A percentile compares a stretch with the other conserved stretches of the same genome.
These are phyloP conservation scores for Elgaria multicarinata DNA, from an alignment of 2,113 vertebrate genomes.

Conservation along the genomic window DNA sequence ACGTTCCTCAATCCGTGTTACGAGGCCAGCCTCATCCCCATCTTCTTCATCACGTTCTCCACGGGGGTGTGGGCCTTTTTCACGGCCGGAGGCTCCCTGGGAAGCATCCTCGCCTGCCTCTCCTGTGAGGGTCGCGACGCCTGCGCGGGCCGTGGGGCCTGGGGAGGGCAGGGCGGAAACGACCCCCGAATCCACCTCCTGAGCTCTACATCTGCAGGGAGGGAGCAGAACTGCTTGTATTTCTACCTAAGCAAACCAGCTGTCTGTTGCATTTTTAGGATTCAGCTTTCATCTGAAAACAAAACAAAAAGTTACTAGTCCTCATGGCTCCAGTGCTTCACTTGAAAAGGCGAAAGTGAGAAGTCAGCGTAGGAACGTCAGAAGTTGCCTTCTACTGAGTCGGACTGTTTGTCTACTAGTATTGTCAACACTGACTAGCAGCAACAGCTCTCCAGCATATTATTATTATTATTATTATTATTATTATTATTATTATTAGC, in stretches of 20 bases:
- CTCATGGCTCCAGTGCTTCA: neutral
- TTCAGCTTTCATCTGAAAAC: no score
- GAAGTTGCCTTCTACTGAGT: neutral
- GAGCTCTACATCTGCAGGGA: constrained; percentile 17
- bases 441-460: no score
- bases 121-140: constrained; percentile 74
- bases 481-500: no score
- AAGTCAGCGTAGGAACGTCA: neutral
- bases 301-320: neutral
- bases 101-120: constrained; percentile 77
- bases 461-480: no score
- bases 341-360: neutral
- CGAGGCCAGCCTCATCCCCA: constrained; percentile 77
- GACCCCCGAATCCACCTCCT: constrained; percentile 24
- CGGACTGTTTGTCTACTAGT: neutral
- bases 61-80: constrained; percentile 80
- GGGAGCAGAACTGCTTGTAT: neutral
- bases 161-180: constrained; percentile 26
- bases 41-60: constrained; percentile 76
- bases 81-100: constrained; percentile 78
- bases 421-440: no score
- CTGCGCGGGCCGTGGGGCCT: constrained; percentile 35
- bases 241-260: neutral
- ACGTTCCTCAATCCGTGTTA: constrained; percentile 82
- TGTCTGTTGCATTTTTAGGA: no score